A percentile compares a stretch with the other conserved stretches of the same genome.
These are phyloP conservation scores for Drosophila rhopaloa DNA, from an alignment of 1,140 invertebrate species.

Conservation along the genomic window DNA sequence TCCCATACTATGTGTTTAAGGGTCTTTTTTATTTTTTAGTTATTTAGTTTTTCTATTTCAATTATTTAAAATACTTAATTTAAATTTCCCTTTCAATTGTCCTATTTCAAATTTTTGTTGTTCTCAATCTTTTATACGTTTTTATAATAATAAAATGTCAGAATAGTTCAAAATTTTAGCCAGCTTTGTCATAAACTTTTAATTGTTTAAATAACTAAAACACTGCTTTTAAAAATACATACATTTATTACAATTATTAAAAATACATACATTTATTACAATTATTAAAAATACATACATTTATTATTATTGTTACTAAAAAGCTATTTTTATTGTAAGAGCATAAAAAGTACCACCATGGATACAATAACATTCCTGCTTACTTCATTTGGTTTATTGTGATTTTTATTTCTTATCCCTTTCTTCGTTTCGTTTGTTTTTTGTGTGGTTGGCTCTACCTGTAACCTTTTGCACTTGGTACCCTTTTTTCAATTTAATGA, in stretches of 20 bases:
- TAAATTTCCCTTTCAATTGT: no score
- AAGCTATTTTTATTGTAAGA: slow-evolving; percentile 1
- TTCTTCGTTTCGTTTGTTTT: slow-evolving; percentile 37
- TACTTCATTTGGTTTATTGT: slow-evolving; percentile 64
- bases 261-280: no score
- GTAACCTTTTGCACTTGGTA: slow-evolving; percentile 84
- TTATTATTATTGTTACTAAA: no score
- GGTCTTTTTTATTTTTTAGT: neutral
- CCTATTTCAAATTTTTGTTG: no score
- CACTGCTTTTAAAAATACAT: no score
- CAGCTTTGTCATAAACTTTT: no score
- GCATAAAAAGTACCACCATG: neutral
- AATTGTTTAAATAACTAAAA: no score
- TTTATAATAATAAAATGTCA: neutral
- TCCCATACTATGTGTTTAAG: neutral
- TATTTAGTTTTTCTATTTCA: no score
- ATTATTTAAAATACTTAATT: no score
- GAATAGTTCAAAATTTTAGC: neutral
- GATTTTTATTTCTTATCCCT: slow-evolving; percentile 40
- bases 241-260: no score
- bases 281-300: no score
- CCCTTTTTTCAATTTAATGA: slow-evolving; percentile 82
- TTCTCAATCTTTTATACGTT: no score
- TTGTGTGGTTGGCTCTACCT: slow-evolving; percentile 65
- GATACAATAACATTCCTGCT: neutral